These are phyloP conservation scores for Sterrhoptilus dennistouni DNA, from an alignment of 2,113 vertebrate species.

Conservation along the genomic window DNA sequence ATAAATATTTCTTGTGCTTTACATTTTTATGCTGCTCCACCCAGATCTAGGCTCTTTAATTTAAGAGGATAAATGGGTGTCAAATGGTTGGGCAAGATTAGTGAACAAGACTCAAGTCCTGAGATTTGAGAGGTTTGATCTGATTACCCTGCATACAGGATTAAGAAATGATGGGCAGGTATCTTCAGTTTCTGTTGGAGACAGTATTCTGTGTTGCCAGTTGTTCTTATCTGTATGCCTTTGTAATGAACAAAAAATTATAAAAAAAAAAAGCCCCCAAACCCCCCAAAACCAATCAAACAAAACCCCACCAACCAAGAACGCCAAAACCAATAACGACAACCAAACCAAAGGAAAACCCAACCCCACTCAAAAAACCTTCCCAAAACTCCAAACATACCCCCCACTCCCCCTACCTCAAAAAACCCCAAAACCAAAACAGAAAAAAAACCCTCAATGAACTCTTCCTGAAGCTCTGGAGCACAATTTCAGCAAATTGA, in stretches of 20 bases:
- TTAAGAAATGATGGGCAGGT: background rate
- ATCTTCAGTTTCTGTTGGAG: background rate
- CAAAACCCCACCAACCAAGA: background rate
- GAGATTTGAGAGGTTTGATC: background rate
- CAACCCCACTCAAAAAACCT: background rate
- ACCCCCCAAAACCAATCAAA: background rate
- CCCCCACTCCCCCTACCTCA: no score
- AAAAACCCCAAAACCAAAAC: background rate
- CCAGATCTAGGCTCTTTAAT: background rate
- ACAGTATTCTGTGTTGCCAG: background rate
- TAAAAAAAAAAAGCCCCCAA: background rate
- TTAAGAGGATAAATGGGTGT: background rate
- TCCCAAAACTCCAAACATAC: background rate
- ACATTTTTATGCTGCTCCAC: background rate
- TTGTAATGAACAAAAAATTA: background rate
- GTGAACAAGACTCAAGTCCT: background rate
- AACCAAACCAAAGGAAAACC: background rate
- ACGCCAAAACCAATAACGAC: background rate
- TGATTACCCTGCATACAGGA: background rate
- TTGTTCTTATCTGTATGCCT: background rate
- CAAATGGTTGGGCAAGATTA: background rate
- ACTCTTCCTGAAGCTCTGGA: background rate
- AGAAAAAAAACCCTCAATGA: background rate
- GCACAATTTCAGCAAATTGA: rapidly evolving
- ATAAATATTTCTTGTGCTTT: background rate